Evolutionary conservation across 64 coral and sea anemone species (phyloP).

Genomic region (Stichodactyla mertensii): DNA sequence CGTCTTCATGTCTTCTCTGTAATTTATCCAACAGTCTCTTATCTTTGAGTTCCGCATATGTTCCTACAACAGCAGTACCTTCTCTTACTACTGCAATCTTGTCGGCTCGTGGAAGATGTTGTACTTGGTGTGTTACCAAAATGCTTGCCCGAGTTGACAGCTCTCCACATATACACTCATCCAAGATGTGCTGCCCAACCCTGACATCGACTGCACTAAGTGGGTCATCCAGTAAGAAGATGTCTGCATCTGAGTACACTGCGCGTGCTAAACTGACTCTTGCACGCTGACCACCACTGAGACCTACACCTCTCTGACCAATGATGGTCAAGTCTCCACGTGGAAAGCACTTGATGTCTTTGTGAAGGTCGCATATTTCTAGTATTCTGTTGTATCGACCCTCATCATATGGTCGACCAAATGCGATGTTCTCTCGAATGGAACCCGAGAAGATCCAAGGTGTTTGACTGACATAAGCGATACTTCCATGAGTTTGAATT

Average conservation of each 20-base stretch:
- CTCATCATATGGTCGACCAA: neutral
- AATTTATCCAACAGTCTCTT: neutral
- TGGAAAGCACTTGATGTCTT: slow-evolving; percentile 18
- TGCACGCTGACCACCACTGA: too few species aligned
- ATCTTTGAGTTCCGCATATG: neutral
- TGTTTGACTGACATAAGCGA: slow-evolving; percentile 8
- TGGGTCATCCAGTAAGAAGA: too few species aligned
- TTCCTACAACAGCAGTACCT: neutral
- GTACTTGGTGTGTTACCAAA: too few species aligned
- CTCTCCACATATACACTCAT: too few species aligned
- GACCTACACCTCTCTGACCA: neutral
- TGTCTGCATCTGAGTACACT: too few species aligned
- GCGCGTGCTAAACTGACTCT: too few species aligned
- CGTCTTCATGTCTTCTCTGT: neutral
- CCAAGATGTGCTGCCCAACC: too few species aligned
- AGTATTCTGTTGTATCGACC: slow-evolving; percentile 23
- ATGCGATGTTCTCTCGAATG: too few species aligned
- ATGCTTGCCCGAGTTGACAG: too few species aligned
- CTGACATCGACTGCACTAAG: too few species aligned
- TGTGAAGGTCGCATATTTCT: slow-evolving; percentile 27
- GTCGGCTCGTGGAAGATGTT: neutral
- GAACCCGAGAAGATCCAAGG: too few species aligned
- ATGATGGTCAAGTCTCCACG: neutral
- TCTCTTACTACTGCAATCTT: neutral
- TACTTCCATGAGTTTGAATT: neutral